phyloP scores from a whole-genome alignment of 2,113 vertebrate genomes.

The Gadus macrocephalus region DNA sequence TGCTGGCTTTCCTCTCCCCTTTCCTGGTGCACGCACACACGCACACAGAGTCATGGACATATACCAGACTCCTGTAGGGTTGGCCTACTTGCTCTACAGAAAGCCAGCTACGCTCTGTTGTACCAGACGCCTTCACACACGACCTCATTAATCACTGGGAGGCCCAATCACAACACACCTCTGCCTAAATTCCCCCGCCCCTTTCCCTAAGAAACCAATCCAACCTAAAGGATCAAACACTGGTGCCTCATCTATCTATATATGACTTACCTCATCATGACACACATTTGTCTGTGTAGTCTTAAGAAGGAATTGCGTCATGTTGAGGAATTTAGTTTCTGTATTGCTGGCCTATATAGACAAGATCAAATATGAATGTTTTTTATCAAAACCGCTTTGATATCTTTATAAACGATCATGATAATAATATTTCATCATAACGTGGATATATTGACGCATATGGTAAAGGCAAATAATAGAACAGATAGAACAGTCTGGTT shows the following conservation, averaged over 20 bases:
- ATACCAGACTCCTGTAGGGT: slow-evolving; percentile 38
- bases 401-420: too few species aligned
- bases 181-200: slow-evolving; percentile 16
- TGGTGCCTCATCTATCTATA: too few species aligned
- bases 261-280: not conserved
- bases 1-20: slow-evolving; percentile 29
- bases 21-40: slow-evolving; percentile 12
- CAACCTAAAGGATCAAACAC: not conserved
- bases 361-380: too few species aligned
- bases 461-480: too few species aligned
- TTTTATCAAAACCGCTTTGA: too few species aligned
- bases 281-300: not conserved
- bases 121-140: slow-evolving; percentile 42
- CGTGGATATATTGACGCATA: not conserved
- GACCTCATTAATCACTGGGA: slow-evolving; percentile 53
- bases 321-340: slow-evolving; percentile 23
- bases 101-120: slow-evolving; percentile 52
- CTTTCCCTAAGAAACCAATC: slow-evolving; percentile 1
- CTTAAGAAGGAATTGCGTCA: slow-evolving; percentile 7
- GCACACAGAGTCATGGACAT: slow-evolving; percentile 28
- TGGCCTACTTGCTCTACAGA: slow-evolving; percentile 58
- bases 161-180: slow-evolving; percentile 36
- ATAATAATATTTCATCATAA: too few species aligned
- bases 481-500: too few species aligned
- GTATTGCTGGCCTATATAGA: not conserved